Evolutionary conservation across 2,888 invertebrate species (phyloP), one percentile per base, ranked within the genome.

Genomic region (Diarsia brunnea): DNA sequence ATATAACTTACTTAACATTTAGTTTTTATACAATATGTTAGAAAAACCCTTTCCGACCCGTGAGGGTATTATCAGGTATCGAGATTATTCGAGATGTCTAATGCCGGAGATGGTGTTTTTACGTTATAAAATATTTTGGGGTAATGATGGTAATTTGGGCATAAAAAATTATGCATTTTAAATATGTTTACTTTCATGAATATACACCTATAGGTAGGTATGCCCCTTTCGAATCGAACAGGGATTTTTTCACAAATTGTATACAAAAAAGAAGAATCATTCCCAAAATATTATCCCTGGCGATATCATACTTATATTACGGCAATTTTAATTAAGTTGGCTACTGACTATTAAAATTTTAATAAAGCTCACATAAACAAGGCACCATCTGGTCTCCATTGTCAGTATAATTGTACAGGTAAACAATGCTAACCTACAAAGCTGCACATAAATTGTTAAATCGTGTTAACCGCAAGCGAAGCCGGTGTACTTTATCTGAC

Each of bases 391-490:
- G 64, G 49, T 58, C 31, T 51, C 45, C 53, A 84, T 84, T 75
- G 58, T 64, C 7, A 71, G 27, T 68, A 71, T 79, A 63, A 79
- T 81, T 78, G 69, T 63, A 60, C 68, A 69, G 81, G 82, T 84
- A 81, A 83, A 83, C 84, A 83, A 83, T 73, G 64, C 63, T 81
- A 84, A 83, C 84, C 82, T 81, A 84, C 73, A 84, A 81, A 83
- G 73, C 68, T 51, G 45, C 65, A 58, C 73, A 84, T 78, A 77
- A 78, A 83, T 83, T 70, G 74, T 76, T 82, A 86, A 86, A 87
- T 84, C 80, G 79, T 71, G 84, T 81, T 86, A 69, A 87, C 87
- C 86, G 72, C 86, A 82, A 81, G 73, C 82, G 73, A 79, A 79
- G 78, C 68, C 73, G 69, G 66, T 77, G 69, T 84, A 82, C 81